Evolutionary conservation across 2,797 vertebrate genomes (phyloP).

Genomic region (Darevskia nairensis): DNA sequence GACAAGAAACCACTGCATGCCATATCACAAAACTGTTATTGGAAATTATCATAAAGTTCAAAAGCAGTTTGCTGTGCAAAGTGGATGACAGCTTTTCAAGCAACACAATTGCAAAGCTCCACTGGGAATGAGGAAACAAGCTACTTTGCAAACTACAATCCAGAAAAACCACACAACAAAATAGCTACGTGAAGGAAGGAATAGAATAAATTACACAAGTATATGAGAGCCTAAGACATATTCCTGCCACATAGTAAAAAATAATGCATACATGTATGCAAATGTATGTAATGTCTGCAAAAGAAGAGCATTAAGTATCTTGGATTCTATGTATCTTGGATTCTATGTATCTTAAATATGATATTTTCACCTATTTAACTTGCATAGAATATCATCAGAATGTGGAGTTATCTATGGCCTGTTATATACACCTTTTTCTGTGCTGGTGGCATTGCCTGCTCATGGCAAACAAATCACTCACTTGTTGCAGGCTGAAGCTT

Average conservation of each 20-base stretch:
- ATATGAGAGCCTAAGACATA: background rate
- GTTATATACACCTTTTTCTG: conserved; percentile 9
- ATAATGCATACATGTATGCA: background rate
- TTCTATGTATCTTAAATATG: background rate
- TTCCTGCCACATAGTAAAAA: background rate
- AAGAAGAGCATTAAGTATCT: background rate
- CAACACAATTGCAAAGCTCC: background rate
- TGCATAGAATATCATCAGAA: background rate
- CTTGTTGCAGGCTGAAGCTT: background rate
- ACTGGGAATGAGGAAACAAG: background rate
- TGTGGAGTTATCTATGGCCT: background rate
- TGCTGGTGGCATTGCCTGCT: background rate
- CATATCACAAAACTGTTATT: background rate
- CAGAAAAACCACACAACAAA: background rate
- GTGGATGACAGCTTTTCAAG: background rate
- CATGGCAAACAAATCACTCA: background rate
- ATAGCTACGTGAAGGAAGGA: background rate
- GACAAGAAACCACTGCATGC: background rate
- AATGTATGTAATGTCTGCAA: conserved; percentile 10
- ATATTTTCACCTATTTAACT: background rate
- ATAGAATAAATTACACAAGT: background rate
- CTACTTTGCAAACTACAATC: background rate
- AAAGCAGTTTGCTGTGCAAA: background rate
- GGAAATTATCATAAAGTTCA: background rate
- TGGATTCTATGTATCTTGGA: background rate